phyloP scores from a whole-genome alignment of 2,797 vertebrate species.

The Pseudochirops cupreus region DNA sequence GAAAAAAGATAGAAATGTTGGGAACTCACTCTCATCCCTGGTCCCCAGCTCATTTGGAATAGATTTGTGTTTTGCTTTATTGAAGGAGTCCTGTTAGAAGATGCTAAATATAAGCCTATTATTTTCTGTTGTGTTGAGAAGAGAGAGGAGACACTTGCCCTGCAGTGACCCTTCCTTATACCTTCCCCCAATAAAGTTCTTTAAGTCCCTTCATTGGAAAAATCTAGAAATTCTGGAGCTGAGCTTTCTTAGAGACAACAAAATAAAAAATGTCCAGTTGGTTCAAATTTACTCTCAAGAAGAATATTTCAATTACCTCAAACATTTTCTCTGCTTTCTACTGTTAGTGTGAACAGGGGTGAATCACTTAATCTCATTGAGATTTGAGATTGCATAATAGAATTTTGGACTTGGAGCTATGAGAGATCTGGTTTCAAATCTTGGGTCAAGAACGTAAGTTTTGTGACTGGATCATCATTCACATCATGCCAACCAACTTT shows the following conservation, averaged over 20 bases:
- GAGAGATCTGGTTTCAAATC: background rate
- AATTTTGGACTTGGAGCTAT: background rate
- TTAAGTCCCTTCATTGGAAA: background rate
- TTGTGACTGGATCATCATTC: background rate
- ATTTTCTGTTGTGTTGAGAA: background rate
- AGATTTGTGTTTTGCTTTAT: background rate
- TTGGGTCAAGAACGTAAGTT: background rate
- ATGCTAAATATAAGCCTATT: background rate
- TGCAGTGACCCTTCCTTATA: background rate
- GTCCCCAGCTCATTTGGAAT: background rate
- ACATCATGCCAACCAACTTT: background rate
- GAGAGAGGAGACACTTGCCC: background rate
- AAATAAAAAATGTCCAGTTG: background rate
- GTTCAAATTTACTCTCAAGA: background rate
- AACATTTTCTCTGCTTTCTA: background rate
- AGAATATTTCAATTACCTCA: background rate
- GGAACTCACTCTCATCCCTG: background rate
- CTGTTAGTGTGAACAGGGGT: background rate
- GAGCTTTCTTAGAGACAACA: background rate
- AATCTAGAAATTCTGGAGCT: background rate
- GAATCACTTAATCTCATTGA: background rate
- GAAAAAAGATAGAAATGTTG: slow-evolving; percentile 12
- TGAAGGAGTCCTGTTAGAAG: background rate
- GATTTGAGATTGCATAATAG: background rate
- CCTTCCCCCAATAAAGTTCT: background rate